Evolutionary conservation across 2,888 invertebrate species (phyloP), one percentile per base, ranked within the genome.

Genomic region (Spialia ferax): DNA sequence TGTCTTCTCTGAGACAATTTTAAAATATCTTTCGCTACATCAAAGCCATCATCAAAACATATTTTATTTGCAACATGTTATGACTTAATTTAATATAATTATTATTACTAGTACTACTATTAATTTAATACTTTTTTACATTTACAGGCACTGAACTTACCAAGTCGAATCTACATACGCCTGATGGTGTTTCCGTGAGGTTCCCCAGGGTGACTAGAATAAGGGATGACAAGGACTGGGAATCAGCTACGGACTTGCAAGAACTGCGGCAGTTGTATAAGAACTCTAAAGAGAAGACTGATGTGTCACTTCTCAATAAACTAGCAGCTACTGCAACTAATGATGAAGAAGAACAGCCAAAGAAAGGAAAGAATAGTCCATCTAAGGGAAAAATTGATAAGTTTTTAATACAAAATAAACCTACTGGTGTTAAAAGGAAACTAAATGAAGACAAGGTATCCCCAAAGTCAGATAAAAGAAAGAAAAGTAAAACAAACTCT

Each of bases 141-240:
- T 70, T 85, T 82, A 18, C 82, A 94, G 95, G 97, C 0, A 97
- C 97, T 0, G 97, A 97, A 85, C 95, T 97, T 74, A 96, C 97
- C 1, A 96, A 96, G 83, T 96, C 97, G 2, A 96, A 96, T 67
- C 95, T 97, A 6, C 99, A 99, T 82, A 99, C 99, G 1, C 99
- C 99, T 0, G 96, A 97, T 77, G 98, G 99, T 1, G 98, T 99
- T 78, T 99, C 99, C 2, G 97, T 99, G 55, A 94, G 99, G 63
- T 99, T 99, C 91, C 99, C 99, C 0, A 95, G 99, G 74, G 97
- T 99, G 0, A 97, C 97, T 0, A 95, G 95, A 74, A 95, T 98
- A 71, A 94, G 99, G 64, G 91, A 95, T 63, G 99, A 99, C 84
- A 99, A 99, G 88, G 92, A 95, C 69, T 98, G 98, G 96, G 88